phyloP scores from a whole-genome alignment of 2,888 invertebrate species.

The Metallyticus violacea region DNA sequence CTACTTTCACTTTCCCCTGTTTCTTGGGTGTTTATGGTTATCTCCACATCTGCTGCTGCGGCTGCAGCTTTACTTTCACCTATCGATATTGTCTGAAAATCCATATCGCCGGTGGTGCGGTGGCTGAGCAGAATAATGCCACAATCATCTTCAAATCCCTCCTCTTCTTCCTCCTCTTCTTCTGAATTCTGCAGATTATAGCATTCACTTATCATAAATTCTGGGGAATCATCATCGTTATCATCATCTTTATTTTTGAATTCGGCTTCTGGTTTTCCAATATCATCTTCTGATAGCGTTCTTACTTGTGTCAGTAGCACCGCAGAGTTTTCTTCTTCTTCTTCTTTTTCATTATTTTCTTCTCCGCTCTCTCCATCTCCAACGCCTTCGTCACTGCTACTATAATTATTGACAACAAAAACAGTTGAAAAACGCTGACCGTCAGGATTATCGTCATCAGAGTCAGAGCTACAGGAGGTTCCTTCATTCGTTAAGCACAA shows the following conservation, averaged over 20 bases:
- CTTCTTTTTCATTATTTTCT: background rate
- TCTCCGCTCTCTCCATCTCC: background rate
- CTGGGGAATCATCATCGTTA: background rate
- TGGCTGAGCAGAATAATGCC: background rate
- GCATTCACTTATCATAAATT: background rate
- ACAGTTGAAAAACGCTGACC: slow-evolving; percentile 59
- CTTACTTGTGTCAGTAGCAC: background rate
- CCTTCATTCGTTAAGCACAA: background rate
- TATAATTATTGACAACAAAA: slow-evolving; percentile 46
- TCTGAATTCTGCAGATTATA: background rate
- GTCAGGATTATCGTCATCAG: slow-evolving; percentile 46
- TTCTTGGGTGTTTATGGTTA: background rate
- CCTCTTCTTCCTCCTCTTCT: background rate
- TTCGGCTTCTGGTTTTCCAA: background rate
- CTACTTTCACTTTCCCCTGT: background rate
- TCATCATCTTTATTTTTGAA: background rate
- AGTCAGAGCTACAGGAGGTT: slow-evolving; percentile 40
- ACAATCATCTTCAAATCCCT: background rate
- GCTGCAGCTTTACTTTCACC: background rate
- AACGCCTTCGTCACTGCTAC: background rate
- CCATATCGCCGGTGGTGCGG: background rate
- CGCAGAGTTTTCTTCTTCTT: background rate
- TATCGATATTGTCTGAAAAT: background rate
- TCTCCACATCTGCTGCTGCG: background rate
- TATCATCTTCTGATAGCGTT: background rate